Conservation (phyloP, 1,140 invertebrate species). For the Ruditapes philippinarum region DNA sequence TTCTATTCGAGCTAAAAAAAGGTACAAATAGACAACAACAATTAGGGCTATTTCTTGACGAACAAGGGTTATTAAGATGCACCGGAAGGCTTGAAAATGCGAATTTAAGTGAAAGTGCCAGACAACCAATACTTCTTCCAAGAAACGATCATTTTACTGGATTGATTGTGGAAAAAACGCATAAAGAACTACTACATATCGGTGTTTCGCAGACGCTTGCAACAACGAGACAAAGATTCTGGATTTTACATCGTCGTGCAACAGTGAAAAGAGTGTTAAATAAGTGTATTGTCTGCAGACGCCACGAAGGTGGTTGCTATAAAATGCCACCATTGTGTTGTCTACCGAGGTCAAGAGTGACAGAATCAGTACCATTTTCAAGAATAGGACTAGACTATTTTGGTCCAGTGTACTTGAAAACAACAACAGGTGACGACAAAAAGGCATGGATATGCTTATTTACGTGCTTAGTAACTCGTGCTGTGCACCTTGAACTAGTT, state of each 20-base stretch:
- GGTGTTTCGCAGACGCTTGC: constrained; percentile 40
- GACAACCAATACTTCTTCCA: constrained; percentile 10
- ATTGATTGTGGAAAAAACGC: constrained; percentile 17
- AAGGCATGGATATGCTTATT: constrained; percentile 37
- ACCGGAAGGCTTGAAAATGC: background rate
- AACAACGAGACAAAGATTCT: constrained; percentile 26
- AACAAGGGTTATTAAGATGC: background rate
- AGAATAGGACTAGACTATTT: constrained; percentile 35
- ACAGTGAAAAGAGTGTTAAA: constrained; percentile 21
- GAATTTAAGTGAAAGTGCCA: background rate
- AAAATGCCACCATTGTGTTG: constrained; percentile 21
- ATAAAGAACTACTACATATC: constrained; percentile 38
- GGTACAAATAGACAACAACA: background rate
- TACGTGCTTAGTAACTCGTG: constrained; percentile 30
- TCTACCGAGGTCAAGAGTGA: constrained; percentile 9
- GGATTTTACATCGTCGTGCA: constrained; percentile 47
- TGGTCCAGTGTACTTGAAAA: constrained; percentile 20
- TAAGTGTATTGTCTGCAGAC: constrained; percentile 13
- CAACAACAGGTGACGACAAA: background rate
- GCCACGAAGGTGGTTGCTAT: constrained; percentile 27
- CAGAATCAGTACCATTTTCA: background rate
- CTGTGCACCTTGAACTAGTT: constrained; percentile 43
- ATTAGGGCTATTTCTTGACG: constrained; percentile 3
- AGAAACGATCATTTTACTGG: constrained; percentile 12
- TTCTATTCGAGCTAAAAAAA: background rate